Percentiles rank a stretch among this genome's conserved stretches.
Conservation (phyloP, 2,888 invertebrate species). For the Sminthurinus aureus region DNA sequence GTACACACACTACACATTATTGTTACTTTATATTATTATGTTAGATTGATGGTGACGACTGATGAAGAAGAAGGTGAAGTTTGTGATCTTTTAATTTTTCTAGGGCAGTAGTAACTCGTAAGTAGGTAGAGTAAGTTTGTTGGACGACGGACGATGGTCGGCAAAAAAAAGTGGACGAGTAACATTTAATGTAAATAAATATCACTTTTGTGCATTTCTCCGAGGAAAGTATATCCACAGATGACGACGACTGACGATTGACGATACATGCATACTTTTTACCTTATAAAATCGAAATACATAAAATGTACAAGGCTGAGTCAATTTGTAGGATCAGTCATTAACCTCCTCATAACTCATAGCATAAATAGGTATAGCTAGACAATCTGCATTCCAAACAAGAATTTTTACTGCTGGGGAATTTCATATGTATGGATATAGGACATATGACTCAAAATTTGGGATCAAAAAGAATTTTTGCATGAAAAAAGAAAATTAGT, state of each 20-base stretch:
- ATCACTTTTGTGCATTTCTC: constrained; percentile 4
- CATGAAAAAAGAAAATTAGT: too few species aligned
- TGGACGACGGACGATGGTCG: not conserved
- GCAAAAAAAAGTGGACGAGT: constrained; percentile 21
- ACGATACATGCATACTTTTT: not conserved
- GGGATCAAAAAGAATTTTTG: too few species aligned
- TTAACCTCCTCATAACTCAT: too few species aligned
- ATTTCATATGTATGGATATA: too few species aligned
- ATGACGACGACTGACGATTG: not conserved
- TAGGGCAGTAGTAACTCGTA: constrained; percentile 30
- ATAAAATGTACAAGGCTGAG: not conserved
- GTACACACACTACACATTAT: too few species aligned
- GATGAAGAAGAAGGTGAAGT: constrained; percentile 12
- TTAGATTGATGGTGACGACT: not conserved
- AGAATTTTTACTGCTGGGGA: too few species aligned
- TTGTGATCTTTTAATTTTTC: constrained; percentile 28
- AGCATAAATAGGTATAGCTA: too few species aligned
- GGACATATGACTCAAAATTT: too few species aligned
- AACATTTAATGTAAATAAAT: constrained; percentile 14
- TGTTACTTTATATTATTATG: not conserved
- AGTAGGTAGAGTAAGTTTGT: constrained; percentile 28
- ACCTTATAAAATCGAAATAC: not conserved
- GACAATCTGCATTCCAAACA: too few species aligned
- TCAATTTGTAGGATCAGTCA: too few species aligned
- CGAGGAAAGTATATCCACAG: not conserved